Conservation (phyloP, 2,888 invertebrate genomes). For the Hypolimnas misippus region DNA sequence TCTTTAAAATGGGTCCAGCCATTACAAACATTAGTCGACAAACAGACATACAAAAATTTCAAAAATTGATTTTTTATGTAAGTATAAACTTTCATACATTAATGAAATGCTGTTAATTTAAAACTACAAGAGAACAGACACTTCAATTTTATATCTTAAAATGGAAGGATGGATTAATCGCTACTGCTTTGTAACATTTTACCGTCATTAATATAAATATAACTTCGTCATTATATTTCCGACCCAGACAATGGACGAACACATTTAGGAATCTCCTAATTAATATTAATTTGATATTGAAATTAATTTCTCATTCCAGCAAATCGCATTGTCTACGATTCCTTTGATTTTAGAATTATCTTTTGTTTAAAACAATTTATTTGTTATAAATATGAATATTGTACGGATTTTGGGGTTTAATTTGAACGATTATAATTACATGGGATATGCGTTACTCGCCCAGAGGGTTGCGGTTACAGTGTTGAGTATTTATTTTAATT, state of each 20-base stretch:
- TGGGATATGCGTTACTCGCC: not conserved
- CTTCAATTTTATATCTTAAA: not conserved
- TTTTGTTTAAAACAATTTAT: constrained; percentile 11
- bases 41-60: no score
- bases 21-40: no score
- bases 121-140: no score
- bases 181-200: not conserved
- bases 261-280: constrained; percentile 26
- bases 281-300: constrained; percentile 36
- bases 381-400: not conserved
- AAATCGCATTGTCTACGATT: constrained; percentile 29
- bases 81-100: no score
- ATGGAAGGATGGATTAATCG: no score
- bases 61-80: no score
- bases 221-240: constrained; percentile 24
- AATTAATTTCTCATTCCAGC: constrained; percentile 29
- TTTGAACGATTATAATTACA: not conserved
- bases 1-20: no score
- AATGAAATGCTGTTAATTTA: no score
- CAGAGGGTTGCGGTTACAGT: not conserved
- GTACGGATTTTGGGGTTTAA: not conserved
- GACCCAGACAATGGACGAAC: constrained; percentile 31
- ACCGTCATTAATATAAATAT: constrained; percentile 5
- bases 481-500: not conserved
- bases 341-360: constrained; percentile 17